Base-by-base conservation (phyloP, 2,113 vertebrate genomes). In the Hippocampus zosterae region DNA sequence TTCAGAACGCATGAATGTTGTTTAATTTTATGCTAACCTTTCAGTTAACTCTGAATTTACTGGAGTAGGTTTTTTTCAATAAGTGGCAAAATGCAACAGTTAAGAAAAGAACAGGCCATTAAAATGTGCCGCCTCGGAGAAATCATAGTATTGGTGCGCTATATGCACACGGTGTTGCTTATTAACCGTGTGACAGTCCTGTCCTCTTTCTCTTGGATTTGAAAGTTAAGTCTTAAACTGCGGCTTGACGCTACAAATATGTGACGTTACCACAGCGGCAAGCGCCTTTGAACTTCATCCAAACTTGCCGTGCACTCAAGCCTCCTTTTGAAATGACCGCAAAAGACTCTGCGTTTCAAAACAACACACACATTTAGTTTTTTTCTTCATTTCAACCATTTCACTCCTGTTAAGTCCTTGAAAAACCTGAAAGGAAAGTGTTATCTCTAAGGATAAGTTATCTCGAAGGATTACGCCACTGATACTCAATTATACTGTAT, bases 371-470 rank as follows among this genome's bases (percentile, higher is more conserved):
- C 60, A 37, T 76, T 81, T 80, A 61, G 46, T 44, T 25, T 33
- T 33, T 23, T 66, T 50, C 33, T 72, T 50, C 44, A 27, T 65
- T 41, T 62, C 67, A 66, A 40, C 68, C 69, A n/a, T 79, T 67
- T 69, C 70, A 21, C 70, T 70, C 53, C 59, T 68, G 69, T 69
- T 44, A 65, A 84, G 82, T 85, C 77, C 78, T 71, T 82, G 71
- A 84, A 74, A 74, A 37, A 69, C 70, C 79, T 71, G 75, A 75
- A 87, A 87, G 77, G 76, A 81, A 69, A 79, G 69, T 76, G 72
- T 84, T 85, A 83, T 75, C 82, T 84, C 76, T 77, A 74, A 37
- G 75, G n/a, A n/a, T n/a, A n/a, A n/a, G n/a, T n/a, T n/a, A n/a
- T n/a, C n/a, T n/a, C 12, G 65, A 70, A 76, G 70, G 59, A 53